Evolutionary conservation across 2,888 invertebrate genomes (phyloP), one percentile per base, ranked within the genome.

Genomic region (Apodemia duryi): DNA sequence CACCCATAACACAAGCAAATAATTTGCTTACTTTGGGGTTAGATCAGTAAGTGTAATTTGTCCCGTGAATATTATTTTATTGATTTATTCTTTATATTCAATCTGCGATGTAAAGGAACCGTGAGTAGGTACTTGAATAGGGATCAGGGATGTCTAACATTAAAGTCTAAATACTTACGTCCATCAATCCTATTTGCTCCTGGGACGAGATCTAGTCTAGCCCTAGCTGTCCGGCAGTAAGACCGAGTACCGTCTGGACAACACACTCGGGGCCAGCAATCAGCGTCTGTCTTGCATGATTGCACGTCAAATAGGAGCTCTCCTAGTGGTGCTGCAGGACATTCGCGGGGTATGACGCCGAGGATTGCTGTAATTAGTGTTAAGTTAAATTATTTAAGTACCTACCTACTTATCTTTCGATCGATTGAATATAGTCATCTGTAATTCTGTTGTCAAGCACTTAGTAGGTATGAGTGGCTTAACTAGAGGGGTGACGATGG

Each of bases 201-300:
- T 5, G 95, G 94, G 71, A 95, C 92, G 57, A 94, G 91, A 69
- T 95, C 94, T 68, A 95, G 91, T 63, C 95, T 87, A 4, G 95
- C 95, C 63, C 93, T 91, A 3, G 95, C 94, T 5, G 95, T 95
- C 71, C 95, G 93, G 79, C 96, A 96, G 79, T 95, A 96, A 71
- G 94, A 94, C 63, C 93, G 93, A 2, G 84, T 84, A 71, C 93
- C 94, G 79, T 96, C 96, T 0, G 95, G 95, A 72, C 96, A 96
- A 81, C 96, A 96, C 66, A 96, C 93, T 38, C 96, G 90, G 13
- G 95, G 95, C 93, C 95, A 94, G 81, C 96, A 96, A 75, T 96
- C 95, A 21, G 91, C 84, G 76, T 96, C 96, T 0, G 86, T 87
- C 72, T 91, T 88, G 76, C 96, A 96, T 66, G 94, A 92, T 79